Percentiles rank a stretch among this genome's conserved stretches.
Conservation (phyloP, 2,797 vertebrate genomes). For the Rhynchonycteris naso region DNA sequence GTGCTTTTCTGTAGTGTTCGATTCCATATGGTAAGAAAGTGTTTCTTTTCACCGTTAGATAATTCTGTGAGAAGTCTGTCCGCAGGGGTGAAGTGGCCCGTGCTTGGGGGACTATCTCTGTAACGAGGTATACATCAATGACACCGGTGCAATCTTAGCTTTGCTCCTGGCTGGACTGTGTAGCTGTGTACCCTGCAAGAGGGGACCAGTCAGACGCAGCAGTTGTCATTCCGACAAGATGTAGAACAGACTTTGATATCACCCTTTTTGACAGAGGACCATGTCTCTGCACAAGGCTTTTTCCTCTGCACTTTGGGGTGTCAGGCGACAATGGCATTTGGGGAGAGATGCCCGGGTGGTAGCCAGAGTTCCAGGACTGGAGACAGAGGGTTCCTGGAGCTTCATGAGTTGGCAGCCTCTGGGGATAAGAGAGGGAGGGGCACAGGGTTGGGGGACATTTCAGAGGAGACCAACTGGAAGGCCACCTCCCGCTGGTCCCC, state of each 20-base stretch:
- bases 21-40: neutral
- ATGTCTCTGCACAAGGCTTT: neutral
- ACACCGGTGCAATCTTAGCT: rapidly evolving
- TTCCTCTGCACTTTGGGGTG: neutral
- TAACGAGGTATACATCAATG: too few relatives aligned
- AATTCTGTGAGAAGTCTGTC: neutral
- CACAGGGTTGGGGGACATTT: neutral
- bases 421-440: neutral
- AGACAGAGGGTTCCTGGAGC: neutral
- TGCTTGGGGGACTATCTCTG: neutral
- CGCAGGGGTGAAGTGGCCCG: rapidly evolving
- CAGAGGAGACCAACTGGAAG: neutral
- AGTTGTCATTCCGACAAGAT: neutral
- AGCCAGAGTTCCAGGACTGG: neutral
- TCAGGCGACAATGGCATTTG: neutral
- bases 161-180: neutral
- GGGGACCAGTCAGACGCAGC: neutral
- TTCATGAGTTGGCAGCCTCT: neutral
- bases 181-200: neutral
- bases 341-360: neutral
- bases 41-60: neutral
- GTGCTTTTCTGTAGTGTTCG: neutral
- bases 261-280: neutral
- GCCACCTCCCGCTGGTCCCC: neutral
- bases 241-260: neutral